These are phyloP conservation scores for Aurelia sp. DNA, from an alignment of 30 jellyfish, hydroid and myxozoan genomes.

Conservation along the genomic window DNA sequence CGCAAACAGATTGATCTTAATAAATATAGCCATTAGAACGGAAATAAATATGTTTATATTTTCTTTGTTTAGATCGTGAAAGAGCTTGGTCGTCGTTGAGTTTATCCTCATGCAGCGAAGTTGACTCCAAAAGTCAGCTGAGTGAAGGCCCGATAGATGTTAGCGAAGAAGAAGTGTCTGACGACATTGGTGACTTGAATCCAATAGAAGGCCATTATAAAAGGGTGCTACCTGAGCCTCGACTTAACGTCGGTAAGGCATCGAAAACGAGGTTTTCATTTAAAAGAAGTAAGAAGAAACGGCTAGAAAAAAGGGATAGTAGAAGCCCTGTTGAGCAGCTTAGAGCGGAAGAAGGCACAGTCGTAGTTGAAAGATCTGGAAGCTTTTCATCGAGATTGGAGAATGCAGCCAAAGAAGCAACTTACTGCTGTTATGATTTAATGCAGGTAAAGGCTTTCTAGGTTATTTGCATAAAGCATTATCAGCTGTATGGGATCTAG, in stretches of 20 bases:
- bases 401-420: conserved; percentile 1
- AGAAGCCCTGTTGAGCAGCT: conserved; percentile 23
- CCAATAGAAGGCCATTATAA: conserved; percentile 54
- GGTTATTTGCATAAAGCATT: too few relatives aligned
- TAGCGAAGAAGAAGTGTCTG: conserved; percentile 39
- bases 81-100: conserved; percentile 52
- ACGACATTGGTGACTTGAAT: background rate
- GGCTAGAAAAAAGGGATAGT: conserved; percentile 1
- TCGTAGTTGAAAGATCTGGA: background rate
- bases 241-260: background rate
- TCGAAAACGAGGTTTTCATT: conserved; percentile 36
- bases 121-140: conserved; percentile 38
- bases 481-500: too few relatives aligned
- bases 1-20: too few relatives aligned
- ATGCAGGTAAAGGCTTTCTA: conserved; percentile 1
- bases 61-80: conserved; percentile 34
- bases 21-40: too few relatives aligned
- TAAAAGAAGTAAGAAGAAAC: conserved; percentile 13
- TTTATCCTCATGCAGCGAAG: conserved; percentile 60
- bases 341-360: background rate
- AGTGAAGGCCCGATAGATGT: conserved; percentile 16
- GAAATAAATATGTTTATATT: background rate
- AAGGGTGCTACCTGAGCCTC: conserved; percentile 44
- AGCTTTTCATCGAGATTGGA: background rate
- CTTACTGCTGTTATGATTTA: conserved; percentile 2